Evolutionary conservation across 2,797 vertebrate genomes (phyloP), one percentile per base, ranked within the genome.

Genomic region (Oophaga sylvatica): DNA sequence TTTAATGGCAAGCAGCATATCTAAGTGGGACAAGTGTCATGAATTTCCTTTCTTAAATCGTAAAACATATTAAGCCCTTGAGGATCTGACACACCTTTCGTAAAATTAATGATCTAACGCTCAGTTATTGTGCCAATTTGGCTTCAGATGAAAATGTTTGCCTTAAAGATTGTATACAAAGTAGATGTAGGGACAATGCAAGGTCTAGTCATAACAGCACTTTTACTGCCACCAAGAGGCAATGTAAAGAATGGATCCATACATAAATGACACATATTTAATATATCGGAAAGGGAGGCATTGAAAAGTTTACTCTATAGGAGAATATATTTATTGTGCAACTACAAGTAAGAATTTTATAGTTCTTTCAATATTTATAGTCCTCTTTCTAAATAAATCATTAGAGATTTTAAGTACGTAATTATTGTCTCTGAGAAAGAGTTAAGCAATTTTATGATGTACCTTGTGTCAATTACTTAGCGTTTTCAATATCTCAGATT

Each of bases 41-140:
- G 75, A 83, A 83, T 80, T 81, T 59, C 78, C 63, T 77, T 80
- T 73, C 48, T 15, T 76, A 81, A 59, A 77, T 67, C 16, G 67
- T 84, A 17, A 86, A 86, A 89, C 86, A 22, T 48, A 62, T 67
- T 82, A 86, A 53, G 57, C 29, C 80, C 84, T 82, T 89, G 15
- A 82, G 88, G 84, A 78, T 57, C 11, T 35, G 84, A 89, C 88
- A 89, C 88, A 86, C 88, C 88, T 86, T 89, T 89, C 79, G 84
- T 81, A 89, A 86, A 79, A 68, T 78, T 83, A 89, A 89, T 82
- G 31, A 86, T 73, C 76, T 63, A 89, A 89, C 84, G 87, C 73
- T 89, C 80, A 86, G 79, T 71, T 13, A 80, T 77, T 83, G 63
- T 89, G 87, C 84, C 84, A 89, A 89, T 13, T 88, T 89, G 84